These are phyloP conservation scores for Aplysina aerophoba DNA, from an alignment of 37 sponge, comb jelly and placozoan genomes.

Conservation along the genomic window DNA sequence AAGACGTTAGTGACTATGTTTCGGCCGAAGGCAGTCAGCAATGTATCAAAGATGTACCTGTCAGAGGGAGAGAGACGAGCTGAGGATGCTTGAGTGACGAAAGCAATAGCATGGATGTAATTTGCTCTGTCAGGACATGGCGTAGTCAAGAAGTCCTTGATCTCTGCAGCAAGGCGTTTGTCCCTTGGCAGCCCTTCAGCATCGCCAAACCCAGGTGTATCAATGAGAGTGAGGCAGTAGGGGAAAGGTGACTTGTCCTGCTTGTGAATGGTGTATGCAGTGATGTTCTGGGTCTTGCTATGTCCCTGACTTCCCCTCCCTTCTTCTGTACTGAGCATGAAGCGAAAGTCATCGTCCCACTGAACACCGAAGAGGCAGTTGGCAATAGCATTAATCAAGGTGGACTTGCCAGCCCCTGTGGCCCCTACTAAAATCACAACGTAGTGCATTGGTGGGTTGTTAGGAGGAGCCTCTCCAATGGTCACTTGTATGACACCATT, in stretches of 20 bases:
- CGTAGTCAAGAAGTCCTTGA: slow-evolving; percentile 55
- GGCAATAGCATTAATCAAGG: slow-evolving; percentile 75
- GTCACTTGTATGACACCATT: too few relatives aligned
- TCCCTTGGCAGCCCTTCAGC: slow-evolving; percentile 67
- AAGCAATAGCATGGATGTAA: slow-evolving; percentile 59
- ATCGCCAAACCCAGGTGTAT: slow-evolving; percentile 85
- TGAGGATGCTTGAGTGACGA: slow-evolving; percentile 68
- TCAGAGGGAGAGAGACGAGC: slow-evolving; percentile 62
- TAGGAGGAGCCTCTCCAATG: too few relatives aligned
- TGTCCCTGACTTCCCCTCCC: slow-evolving; percentile 4
- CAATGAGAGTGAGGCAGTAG: slow-evolving; percentile 68
- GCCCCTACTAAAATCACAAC: slow-evolving; percentile 82
- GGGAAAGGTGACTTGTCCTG: slow-evolving; percentile 18
- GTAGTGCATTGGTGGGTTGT: neutral
- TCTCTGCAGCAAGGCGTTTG: slow-evolving; percentile 33
- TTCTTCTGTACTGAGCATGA: slow-evolving; percentile 58
- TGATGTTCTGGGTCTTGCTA: slow-evolving; percentile 64
- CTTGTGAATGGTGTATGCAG: slow-evolving; percentile 62
- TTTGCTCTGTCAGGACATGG: slow-evolving; percentile 40
- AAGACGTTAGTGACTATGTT: slow-evolving; percentile 50
- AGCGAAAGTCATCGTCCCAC: slow-evolving; percentile 78
- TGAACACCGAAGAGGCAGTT: slow-evolving; percentile 71
- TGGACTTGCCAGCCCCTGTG: slow-evolving; percentile 79
- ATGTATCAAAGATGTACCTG: slow-evolving; percentile 66
- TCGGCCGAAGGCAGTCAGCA: slow-evolving; percentile 48